Evolutionary conservation across 2,797 vertebrate species (phyloP).

Genomic region (Pteropus rufus): DNA sequence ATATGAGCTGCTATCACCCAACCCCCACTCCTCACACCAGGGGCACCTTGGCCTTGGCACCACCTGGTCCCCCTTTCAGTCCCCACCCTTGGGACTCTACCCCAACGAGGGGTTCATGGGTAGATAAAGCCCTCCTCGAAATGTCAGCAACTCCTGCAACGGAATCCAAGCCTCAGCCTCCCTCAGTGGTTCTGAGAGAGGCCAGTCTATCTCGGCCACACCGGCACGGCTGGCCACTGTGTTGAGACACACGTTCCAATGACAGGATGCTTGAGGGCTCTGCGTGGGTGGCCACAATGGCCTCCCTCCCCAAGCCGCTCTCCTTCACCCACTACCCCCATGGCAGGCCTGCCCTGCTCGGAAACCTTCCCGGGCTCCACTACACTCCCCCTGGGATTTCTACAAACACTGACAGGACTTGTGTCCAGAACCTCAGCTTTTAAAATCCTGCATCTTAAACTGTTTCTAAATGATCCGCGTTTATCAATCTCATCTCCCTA

Average conservation of each 20-base stretch:
- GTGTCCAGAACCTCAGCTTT: background rate
- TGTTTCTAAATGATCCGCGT: background rate
- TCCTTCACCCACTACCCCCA: background rate
- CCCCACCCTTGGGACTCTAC: background rate
- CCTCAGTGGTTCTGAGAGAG: background rate
- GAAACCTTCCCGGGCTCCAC: background rate
- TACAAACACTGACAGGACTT: background rate
- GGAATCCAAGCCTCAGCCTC: background rate
- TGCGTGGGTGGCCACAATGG: too few species aligned
- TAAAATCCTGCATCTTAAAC: background rate
- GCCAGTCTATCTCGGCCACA: background rate
- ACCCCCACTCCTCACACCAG: background rate
- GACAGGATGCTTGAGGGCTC: background rate
- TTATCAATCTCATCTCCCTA: background rate
- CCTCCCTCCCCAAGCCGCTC: background rate
- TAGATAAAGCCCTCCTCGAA: background rate
- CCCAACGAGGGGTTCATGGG: background rate
- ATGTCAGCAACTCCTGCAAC: background rate
- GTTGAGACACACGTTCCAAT: background rate
- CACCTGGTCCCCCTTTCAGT: background rate
- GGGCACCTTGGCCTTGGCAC: background rate
- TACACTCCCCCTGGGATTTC: background rate
- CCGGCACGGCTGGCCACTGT: background rate
- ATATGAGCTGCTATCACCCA: background rate
- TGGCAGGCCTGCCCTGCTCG: fast-evolving